These are phyloP conservation scores for Brachionus sp. DNA, from an alignment of 1,140 invertebrate genomes.

Conservation along the genomic window DNA sequence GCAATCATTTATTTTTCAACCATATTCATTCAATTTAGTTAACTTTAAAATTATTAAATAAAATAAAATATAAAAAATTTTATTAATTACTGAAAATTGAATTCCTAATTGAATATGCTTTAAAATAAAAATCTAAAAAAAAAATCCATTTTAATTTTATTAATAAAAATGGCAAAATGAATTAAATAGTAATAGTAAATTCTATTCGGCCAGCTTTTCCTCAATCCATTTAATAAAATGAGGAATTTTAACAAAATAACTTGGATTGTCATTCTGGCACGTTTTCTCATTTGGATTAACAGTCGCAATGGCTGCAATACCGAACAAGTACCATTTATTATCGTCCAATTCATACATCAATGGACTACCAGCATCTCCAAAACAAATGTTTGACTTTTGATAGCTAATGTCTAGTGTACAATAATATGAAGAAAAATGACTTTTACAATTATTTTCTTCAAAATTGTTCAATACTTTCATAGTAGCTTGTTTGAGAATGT, in stretches of 20 bases:
- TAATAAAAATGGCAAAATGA: too few relatives aligned
- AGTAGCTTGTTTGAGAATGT: neutral
- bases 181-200: too few relatives aligned
- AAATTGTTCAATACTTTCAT: neutral
- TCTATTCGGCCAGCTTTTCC: neutral
- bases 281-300: neutral
- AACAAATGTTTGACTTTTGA: neutral
- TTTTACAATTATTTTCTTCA: neutral
- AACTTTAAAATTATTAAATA: too few relatives aligned
- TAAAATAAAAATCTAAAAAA: too few relatives aligned
- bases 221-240: neutral
- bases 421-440: neutral
- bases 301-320: neutral
- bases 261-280: neutral
- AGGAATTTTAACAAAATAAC: slow-evolving; percentile 12
- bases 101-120: too few relatives aligned
- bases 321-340: slow-evolving; percentile 23
- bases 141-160: too few relatives aligned
- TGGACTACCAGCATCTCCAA: neutral
- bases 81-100: too few relatives aligned
- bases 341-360: neutral
- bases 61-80: too few relatives aligned
- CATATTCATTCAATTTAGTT: too few relatives aligned
- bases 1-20: too few relatives aligned
- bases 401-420: neutral